Conservation (phyloP, 1,140 invertebrate species). For the Xylocopa sonorina region DNA sequence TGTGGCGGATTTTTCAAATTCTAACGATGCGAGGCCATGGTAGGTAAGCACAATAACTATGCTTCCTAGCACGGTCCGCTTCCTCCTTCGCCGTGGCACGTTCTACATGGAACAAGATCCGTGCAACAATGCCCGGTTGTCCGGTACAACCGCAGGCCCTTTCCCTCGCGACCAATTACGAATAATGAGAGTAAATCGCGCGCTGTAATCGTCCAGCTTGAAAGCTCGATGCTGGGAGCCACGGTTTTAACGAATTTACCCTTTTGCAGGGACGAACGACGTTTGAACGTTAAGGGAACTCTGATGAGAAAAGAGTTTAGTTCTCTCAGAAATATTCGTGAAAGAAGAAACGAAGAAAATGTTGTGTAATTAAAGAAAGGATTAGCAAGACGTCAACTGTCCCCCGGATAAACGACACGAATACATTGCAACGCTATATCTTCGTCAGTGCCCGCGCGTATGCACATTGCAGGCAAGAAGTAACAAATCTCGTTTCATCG, state of each 20-base stretch:
- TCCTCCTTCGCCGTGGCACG: neutral
- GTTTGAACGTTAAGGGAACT: rapidly evolving
- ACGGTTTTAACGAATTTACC: conserved; percentile 12
- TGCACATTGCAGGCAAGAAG: too few relatives aligned
- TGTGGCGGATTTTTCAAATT: conserved; percentile 35
- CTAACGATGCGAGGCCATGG: conserved; percentile 26
- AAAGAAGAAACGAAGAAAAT: too few relatives aligned
- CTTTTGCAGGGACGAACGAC: neutral
- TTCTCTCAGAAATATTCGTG: too few relatives aligned
- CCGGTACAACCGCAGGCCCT: neutral
- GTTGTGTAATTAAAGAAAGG: neutral
- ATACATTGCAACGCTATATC: neutral
- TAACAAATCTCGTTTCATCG: neutral
- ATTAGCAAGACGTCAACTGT: neutral
- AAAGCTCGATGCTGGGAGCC: neutral
- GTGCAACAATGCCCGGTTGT: conserved; percentile 34
- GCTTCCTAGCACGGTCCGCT: conserved; percentile 6
- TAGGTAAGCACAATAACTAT: conserved; percentile 28
- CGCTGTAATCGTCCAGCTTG: conserved; percentile 43
- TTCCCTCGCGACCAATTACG: conserved; percentile 55
- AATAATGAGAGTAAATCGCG: conserved; percentile 64
- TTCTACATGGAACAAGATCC: conserved; percentile 26
- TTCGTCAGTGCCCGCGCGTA: too few relatives aligned
- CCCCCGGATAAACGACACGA: neutral
- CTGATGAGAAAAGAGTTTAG: too few relatives aligned